A percentile compares a stretch with the other conserved stretches of the same genome.
phyloP scores from a whole-genome alignment of 1,140 invertebrate species.

The Pomacea maculata region DNA sequence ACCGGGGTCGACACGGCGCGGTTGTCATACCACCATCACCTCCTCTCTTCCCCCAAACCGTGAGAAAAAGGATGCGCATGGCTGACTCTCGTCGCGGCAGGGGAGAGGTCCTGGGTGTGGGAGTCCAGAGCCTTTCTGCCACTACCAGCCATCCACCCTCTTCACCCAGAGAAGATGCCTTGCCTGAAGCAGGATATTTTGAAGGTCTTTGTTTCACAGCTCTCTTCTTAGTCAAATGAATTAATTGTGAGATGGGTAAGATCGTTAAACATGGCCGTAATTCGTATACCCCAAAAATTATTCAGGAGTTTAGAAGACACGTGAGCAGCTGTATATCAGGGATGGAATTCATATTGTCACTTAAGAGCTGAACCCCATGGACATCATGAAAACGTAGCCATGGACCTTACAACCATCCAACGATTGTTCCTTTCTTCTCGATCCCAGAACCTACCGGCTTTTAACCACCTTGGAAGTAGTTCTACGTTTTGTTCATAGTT shows the following conservation, averaged over 20 bases:
- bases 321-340: too few species aligned
- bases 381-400: background rate
- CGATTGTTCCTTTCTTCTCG: background rate
- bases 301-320: too few species aligned
- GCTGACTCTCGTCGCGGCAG: background rate
- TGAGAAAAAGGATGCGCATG: background rate
- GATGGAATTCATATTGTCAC: too few species aligned
- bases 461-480: too few species aligned
- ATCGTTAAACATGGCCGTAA: too few species aligned
- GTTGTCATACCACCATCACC: background rate
- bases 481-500: background rate
- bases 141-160: background rate
- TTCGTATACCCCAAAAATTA: too few species aligned
- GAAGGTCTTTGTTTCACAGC: too few species aligned
- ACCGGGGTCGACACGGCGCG: background rate
- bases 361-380: too few species aligned
- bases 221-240: too few species aligned
- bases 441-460: too few species aligned
- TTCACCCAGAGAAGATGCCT: background rate
- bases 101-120: background rate
- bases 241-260: too few species aligned
- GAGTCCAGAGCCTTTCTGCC: background rate
- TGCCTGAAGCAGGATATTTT: too few species aligned
- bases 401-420: background rate
- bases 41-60: background rate